These are phyloP conservation scores for Anthophora plumipes DNA, from an alignment of 2,888 invertebrate genomes.

Conservation along the genomic window DNA sequence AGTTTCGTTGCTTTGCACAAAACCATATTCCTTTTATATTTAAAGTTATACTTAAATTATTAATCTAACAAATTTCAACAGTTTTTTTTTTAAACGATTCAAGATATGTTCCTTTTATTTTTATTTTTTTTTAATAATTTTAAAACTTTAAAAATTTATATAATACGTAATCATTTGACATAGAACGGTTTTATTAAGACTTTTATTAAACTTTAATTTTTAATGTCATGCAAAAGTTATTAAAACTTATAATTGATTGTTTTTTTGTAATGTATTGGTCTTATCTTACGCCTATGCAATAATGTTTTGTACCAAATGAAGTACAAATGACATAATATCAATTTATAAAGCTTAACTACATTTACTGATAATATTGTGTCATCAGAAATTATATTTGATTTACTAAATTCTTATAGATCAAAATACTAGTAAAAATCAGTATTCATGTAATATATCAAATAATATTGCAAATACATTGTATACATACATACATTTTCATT, in stretches of 20 bases:
- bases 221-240: slow-evolving; percentile 27
- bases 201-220: slow-evolving; percentile 24
- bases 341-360: slow-evolving; percentile 41
- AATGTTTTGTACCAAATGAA: slow-evolving; percentile 35
- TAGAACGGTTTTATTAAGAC: slow-evolving; percentile 27
- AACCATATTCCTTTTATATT: background rate
- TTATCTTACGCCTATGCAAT: slow-evolving; percentile 30
- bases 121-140: slow-evolving; percentile 5
- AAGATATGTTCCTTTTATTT: slow-evolving; percentile 15
- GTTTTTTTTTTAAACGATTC: slow-evolving; percentile 9
- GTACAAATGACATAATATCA: slow-evolving; percentile 52
- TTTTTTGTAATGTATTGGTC: slow-evolving; percentile 33
- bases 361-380: slow-evolving; percentile 42
- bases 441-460: slow-evolving; percentile 50
- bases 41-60: slow-evolving; percentile 14
- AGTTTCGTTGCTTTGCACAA: background rate
- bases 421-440: slow-evolving; percentile 44
- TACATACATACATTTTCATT: slow-evolving; percentile 52
- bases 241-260: slow-evolving; percentile 31
- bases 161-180: slow-evolving; percentile 42
- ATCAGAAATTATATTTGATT: slow-evolving; percentile 46
- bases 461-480: slow-evolving; percentile 54
- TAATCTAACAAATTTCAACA: slow-evolving; percentile 1
- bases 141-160: slow-evolving; percentile 8
- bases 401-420: slow-evolving; percentile 28